Percentiles rank a stretch among this genome's conserved stretches.
Evolutionary conservation across 2,113 vertebrate species (phyloP).

Genomic region (Podarcis muralis): DNA sequence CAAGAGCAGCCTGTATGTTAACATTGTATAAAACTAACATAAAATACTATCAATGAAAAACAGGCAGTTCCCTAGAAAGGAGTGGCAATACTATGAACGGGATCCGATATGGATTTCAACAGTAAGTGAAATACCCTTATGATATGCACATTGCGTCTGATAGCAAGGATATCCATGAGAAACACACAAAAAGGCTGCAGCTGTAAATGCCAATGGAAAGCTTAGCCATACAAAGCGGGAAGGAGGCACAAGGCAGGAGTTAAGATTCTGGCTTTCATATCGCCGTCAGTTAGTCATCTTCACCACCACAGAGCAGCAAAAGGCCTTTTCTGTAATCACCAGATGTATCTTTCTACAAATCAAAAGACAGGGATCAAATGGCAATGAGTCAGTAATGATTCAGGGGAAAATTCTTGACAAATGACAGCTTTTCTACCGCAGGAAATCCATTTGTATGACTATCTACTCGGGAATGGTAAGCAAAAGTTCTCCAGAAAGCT

Average conservation of each 20-base stretch:
- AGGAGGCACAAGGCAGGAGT: constrained; percentile 52
- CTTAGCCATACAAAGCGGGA: constrained; percentile 27
- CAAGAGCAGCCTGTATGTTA: neutral
- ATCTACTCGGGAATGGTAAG: neutral
- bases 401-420: constrained; percentile 18
- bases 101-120: neutral
- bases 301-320: constrained; percentile 89
- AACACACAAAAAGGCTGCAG: constrained; percentile 16
- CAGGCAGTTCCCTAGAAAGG: neutral
- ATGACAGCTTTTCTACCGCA: constrained; percentile 1
- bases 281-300: constrained; percentile 79
- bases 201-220: constrained; percentile 7
- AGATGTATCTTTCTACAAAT: constrained; percentile 85
- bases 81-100: neutral
- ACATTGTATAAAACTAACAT: neutral
- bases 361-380: constrained; percentile 35
- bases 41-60: neutral
- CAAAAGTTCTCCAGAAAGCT: constrained; percentile 32
- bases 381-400: constrained; percentile 49
- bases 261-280: neutral
- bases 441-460: constrained; percentile 45
- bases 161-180: constrained; percentile 27
- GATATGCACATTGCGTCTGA: fast-evolving
- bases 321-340: constrained; percentile 94
- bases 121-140: no score